A percentile compares a stretch with the other conserved stretches of the same genome.
phyloP scores from a whole-genome alignment of 2,113 vertebrate species.

The Plectropomus leopardus region DNA sequence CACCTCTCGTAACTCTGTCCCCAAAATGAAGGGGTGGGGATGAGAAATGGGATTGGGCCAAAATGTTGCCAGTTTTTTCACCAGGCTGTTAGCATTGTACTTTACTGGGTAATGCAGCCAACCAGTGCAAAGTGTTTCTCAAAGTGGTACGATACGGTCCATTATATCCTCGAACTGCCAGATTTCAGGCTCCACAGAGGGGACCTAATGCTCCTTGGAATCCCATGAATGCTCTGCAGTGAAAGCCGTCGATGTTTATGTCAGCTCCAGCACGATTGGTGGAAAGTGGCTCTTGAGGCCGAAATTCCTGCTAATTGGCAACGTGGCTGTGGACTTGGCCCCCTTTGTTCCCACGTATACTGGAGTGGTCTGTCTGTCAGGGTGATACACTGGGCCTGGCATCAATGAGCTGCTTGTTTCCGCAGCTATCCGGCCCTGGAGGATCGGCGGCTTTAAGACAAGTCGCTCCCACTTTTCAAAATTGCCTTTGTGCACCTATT shows the following conservation, averaged over 20 bases:
- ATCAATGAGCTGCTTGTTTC: slow-evolving; percentile 83
- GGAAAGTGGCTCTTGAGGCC: slow-evolving; percentile 78
- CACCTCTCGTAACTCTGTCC: too few species aligned
- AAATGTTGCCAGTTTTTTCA: neutral
- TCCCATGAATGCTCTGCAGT: slow-evolving; percentile 77
- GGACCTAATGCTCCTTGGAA: slow-evolving; percentile 80
- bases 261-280: slow-evolving; percentile 72
- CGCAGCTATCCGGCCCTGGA: slow-evolving; percentile 45
- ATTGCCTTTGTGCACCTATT: slow-evolving; percentile 60
- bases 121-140: slow-evolving; percentile 36
- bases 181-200: slow-evolving; percentile 52
- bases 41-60: neutral
- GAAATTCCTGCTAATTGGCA: slow-evolving; percentile 85
- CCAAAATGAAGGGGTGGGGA: too few species aligned
- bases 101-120: neutral
- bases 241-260: slow-evolving; percentile 73
- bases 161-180: slow-evolving; percentile 47
- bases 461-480: slow-evolving; percentile 75
- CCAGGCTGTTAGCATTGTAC: slow-evolving; percentile 13
- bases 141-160: slow-evolving; percentile 50
- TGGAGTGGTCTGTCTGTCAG: slow-evolving; percentile 75
- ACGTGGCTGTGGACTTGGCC: slow-evolving; percentile 65
- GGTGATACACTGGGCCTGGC: slow-evolving; percentile 68
- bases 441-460: slow-evolving; percentile 67
- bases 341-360: slow-evolving; percentile 74